Evolutionary conservation across 2,888 invertebrate genomes (phyloP).

Genomic region (Lissocephala sabroskyi): DNA sequence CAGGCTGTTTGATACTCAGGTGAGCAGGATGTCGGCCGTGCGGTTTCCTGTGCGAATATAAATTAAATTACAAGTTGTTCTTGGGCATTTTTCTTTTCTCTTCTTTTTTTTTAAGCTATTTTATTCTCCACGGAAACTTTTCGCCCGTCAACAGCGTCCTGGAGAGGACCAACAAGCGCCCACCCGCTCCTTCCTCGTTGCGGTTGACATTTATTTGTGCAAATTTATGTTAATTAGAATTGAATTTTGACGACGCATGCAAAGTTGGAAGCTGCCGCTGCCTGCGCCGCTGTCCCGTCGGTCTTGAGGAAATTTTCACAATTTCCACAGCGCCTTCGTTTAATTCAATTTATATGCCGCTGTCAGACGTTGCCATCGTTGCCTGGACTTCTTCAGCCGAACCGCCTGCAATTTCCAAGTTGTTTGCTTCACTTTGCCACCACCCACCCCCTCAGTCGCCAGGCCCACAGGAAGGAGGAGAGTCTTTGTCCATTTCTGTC

Average conservation of each 20-base stretch:
- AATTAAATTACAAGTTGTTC: neutral
- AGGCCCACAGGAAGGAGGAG: too few species aligned
- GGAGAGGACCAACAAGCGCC: neutral
- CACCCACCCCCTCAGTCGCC: too few species aligned
- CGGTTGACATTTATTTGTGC: constrained; percentile 63
- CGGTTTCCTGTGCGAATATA: too few species aligned
- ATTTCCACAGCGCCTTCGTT: constrained; percentile 25
- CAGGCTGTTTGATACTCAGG: too few species aligned
- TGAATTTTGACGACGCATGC: constrained; percentile 59
- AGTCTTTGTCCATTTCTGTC: constrained; percentile 11
- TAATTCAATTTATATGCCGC: constrained; percentile 56
- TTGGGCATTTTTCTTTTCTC: neutral
- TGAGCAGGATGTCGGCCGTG: too few species aligned
- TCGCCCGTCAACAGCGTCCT: too few species aligned
- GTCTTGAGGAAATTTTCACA: neutral
- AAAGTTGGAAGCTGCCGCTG: constrained; percentile 30
- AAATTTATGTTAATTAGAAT: constrained; percentile 65
- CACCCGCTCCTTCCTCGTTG: too few species aligned
- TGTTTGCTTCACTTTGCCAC: constrained; percentile 9
- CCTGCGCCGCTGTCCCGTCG: neutral
- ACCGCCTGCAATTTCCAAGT: constrained; percentile 4
- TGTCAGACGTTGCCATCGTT: constrained; percentile 26
- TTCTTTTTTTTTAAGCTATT: neutral
- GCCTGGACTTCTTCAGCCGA: too few species aligned
- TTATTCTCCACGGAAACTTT: neutral